Evolutionary conservation across 2,797 vertebrate species (phyloP).

Genomic region (Acanthurus tractus): DNA sequence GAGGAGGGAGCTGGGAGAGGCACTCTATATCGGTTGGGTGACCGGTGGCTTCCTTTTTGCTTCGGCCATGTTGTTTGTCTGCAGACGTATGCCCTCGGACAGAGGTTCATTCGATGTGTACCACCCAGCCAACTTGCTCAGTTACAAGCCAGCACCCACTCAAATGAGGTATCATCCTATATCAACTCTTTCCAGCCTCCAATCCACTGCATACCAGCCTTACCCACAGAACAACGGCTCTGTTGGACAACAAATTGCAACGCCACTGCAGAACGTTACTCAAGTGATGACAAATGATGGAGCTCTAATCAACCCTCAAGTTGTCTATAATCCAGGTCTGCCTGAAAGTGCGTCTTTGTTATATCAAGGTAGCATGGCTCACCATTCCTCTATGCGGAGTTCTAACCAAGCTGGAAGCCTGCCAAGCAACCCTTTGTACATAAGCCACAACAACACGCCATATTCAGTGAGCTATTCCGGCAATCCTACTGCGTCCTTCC

Average conservation of each 20-base stretch:
- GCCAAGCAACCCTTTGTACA: constrained; percentile 59
- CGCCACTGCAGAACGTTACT: constrained; percentile 44
- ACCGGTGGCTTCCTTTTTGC: constrained; percentile 86
- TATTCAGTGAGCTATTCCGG: constrained; percentile 23
- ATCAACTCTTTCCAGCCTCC: constrained; percentile 58
- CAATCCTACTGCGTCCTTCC: constrained; percentile 53
- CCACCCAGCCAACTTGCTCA: constrained; percentile 45
- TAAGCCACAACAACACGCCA: constrained; percentile 39
- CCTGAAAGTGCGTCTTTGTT: constrained; percentile 54
- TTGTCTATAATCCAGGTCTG: constrained; percentile 42
- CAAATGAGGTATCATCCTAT: constrained; percentile 69
- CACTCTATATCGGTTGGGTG: constrained; percentile 94
- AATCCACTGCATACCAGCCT: constrained; percentile 24
- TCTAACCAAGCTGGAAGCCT: constrained; percentile 50
- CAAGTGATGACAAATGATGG: constrained; percentile 35
- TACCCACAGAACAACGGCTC: constrained; percentile 41
- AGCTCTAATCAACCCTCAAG: constrained; percentile 35
- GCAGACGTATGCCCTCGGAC: constrained; percentile 71
- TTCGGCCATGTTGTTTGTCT: constrained; percentile 85
- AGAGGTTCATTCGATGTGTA: constrained; percentile 64
- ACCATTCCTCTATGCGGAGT: constrained; percentile 47
- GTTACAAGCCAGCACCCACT: constrained; percentile 43
- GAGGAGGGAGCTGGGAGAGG: constrained; percentile 92
- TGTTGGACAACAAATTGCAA: constrained; percentile 35
- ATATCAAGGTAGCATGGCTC: constrained; percentile 51